A percentile compares a stretch with the other conserved stretches of the same genome.
Conservation (phyloP, 2,888 invertebrate genomes). For the Acrobasis repandana region DNA sequence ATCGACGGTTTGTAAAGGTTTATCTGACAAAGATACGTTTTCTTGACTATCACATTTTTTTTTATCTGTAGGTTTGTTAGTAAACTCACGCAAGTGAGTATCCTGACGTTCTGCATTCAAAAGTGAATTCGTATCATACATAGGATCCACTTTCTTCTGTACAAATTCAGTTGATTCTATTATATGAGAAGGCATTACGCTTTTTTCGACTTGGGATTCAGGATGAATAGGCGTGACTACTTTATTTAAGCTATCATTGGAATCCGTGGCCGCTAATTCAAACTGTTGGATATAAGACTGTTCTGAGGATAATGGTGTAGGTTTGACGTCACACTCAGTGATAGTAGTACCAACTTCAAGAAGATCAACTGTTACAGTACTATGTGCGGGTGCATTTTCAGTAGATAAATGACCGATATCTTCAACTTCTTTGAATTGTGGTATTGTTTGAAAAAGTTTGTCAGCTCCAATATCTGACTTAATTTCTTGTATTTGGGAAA, state of each 20-base stretch:
- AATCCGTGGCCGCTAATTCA: conserved; percentile 48
- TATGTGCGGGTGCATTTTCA: conserved; percentile 44
- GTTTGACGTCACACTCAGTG: conserved; percentile 48
- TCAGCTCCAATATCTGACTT: not conserved
- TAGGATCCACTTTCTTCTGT: conserved; percentile 36
- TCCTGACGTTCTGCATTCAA: conserved; percentile 64
- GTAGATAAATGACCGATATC: conserved; percentile 38
- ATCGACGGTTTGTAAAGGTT: conserved; percentile 55
- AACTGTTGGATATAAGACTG: conserved; percentile 56
- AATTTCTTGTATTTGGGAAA: not conserved
- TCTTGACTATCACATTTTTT: conserved; percentile 19
- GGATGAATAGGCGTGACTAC: conserved; percentile 39
- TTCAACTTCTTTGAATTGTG: conserved; percentile 32
- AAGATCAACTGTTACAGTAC: conserved; percentile 48
- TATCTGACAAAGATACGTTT: conserved; percentile 31
- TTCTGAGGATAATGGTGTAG: conserved; percentile 42
- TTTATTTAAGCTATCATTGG: conserved; percentile 50
- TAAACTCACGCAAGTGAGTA: conserved; percentile 44
- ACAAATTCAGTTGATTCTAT: conserved; percentile 28
- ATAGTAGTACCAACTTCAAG: conserved; percentile 49
- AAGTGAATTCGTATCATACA: conserved; percentile 50
- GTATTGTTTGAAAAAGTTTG: not conserved
- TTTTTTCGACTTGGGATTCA: conserved; percentile 60
- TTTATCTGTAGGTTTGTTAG: conserved; percentile 25
- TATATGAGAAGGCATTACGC: conserved; percentile 46